Evolutionary conservation across 2,888 invertebrate genomes (phyloP), one percentile per base, ranked within the genome.

Genomic region (Panopea generosa): DNA sequence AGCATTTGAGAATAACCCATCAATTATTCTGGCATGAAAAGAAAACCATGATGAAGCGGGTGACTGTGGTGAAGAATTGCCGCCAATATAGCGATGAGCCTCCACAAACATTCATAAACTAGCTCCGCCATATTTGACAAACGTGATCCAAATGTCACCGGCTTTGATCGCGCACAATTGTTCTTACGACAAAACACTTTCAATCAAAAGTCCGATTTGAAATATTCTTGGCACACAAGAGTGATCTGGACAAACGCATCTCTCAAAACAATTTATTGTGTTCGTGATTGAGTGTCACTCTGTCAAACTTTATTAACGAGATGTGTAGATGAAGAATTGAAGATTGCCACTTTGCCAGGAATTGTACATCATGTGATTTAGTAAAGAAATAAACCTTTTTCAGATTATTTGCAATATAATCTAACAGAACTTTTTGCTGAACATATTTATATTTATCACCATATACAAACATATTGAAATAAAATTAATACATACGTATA

Each of bases 281-380:
- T 43, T 65, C 74, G 63, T 81, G 81, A 81, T 81, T 81, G 77
- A 63, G 56, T 74, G 81, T 81, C 81, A 81, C 59, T 38, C 77
- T 77, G 81, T 81, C 81, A 81, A 74, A 75, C 68, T 71, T 65
- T 81, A 81, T 81, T 77, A 81, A 81, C 77, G 81, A 81, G 77
- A 60, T 59, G 77, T 74, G 77, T 77, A 75, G 77, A 75, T 71
- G 68, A 63, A 67, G 71, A 63, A 66, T 76, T 66, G 63, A 63
- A 52, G 72, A 72, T 67, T 77, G 76, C 60, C 71, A 62, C 56
- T 61, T 20, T 55, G 45, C 33, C 33, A 7, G 33, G 33, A 11
- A 33, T 33, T 7, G 33, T 4, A 33, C 33, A 33, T 33, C 33
- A 33, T 11, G 33, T 33, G 33, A 33, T 33, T 11, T 33, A 33